Evolutionary conservation across 2,888 invertebrate species (phyloP).

Genomic region (Tachina lurida): DNA sequence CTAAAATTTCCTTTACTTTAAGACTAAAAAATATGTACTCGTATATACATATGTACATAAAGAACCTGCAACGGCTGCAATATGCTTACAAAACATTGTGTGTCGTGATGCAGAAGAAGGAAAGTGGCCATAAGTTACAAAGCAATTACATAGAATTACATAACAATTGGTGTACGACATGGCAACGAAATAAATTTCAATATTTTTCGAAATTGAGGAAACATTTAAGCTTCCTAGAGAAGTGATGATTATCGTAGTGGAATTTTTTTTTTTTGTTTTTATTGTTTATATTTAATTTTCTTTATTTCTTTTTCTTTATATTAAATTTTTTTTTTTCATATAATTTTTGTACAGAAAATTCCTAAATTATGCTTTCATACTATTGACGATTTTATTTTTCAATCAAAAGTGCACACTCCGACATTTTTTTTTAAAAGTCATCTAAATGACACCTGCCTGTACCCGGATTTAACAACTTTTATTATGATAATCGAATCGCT

Average conservation of each 20-base stretch:
- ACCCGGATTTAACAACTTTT: constrained; percentile 49
- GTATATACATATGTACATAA: background rate
- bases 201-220: constrained; percentile 35
- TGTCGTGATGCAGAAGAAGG: constrained; percentile 68
- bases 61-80: constrained; percentile 37
- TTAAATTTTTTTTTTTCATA: background rate
- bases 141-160: constrained; percentile 79
- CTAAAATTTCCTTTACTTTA: constrained; percentile 9
- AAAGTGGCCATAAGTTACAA: constrained; percentile 80
- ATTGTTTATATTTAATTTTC: background rate
- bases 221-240: constrained; percentile 46
- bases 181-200: constrained; percentile 3
- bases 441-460: constrained; percentile 62
- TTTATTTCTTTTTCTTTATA: background rate
- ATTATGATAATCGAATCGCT: no score
- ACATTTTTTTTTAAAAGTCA: constrained; percentile 12
- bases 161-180: constrained; percentile 31
- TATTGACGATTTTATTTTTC: constrained; percentile 27
- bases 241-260: constrained; percentile 32
- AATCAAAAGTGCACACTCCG: constrained; percentile 46
- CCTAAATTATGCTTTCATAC: no score
- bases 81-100: background rate
- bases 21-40: background rate
- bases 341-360: background rate
- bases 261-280: constrained; percentile 15